phyloP scores from a whole-genome alignment of 2,797 vertebrate genomes.

The Leptodactylus fallax region DNA sequence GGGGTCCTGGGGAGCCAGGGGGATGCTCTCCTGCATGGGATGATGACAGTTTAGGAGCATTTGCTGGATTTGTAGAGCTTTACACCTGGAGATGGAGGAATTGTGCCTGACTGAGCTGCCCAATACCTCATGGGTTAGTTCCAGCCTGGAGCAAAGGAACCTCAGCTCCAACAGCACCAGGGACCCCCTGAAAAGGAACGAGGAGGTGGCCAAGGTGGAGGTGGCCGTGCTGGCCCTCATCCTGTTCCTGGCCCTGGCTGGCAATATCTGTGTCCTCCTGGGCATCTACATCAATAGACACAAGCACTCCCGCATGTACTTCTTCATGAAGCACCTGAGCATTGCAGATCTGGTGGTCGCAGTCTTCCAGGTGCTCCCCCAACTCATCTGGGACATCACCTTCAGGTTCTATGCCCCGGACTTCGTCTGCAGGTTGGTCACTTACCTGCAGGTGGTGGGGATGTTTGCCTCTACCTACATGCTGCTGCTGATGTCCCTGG shows the following conservation, averaged over 20 bases:
- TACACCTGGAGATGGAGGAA: constrained; percentile 68
- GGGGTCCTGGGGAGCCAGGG: not conserved
- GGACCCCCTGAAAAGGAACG: constrained; percentile 87
- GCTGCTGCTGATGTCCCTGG: constrained; percentile 96
- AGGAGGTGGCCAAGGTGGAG: constrained; percentile 95
- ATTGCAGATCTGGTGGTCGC: constrained; percentile 96
- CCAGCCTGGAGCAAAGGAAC: constrained; percentile 72
- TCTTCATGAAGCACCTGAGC: constrained; percentile 98
- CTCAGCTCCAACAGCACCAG: constrained; percentile 76
- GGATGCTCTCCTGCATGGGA: not conserved
- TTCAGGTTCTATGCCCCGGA: constrained; percentile 96
- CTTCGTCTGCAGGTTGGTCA: constrained; percentile 90
- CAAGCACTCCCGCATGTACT: constrained; percentile 94
- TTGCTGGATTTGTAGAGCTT: not conserved
- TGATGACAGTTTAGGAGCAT: constrained; percentile 23
- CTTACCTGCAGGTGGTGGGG: constrained; percentile 95
- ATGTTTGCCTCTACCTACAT: constrained; percentile 99
- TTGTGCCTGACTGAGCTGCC: constrained; percentile 57
- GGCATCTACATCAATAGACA: constrained; percentile 89
- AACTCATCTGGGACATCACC: constrained; percentile 98
- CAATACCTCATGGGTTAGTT: constrained; percentile 76
- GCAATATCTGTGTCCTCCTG: constrained; percentile 92
- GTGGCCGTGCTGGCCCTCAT: constrained; percentile 89
- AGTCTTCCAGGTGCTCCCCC: constrained; percentile 94
- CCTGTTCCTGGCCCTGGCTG: constrained; percentile 88